These are phyloP conservation scores for Neoaliturus tenellus DNA, from an alignment of 2,888 invertebrate genomes.

Conservation along the genomic window DNA sequence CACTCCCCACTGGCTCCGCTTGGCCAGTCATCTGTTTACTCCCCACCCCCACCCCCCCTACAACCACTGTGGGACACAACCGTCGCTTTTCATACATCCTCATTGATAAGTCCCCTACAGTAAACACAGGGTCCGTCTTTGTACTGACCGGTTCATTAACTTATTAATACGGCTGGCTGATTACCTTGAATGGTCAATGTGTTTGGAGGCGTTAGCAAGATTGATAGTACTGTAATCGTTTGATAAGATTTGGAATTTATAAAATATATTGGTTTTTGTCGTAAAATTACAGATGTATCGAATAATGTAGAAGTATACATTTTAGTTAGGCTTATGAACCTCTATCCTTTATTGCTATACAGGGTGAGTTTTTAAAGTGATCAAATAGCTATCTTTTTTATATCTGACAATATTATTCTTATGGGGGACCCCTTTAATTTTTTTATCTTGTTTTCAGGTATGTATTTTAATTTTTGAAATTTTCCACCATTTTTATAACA, in stretches of 20 bases:
- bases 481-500: too few species aligned
- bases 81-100: not conserved
- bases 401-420: too few species aligned
- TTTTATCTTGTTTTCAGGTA: too few species aligned
- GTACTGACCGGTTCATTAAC: not conserved
- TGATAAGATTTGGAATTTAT: not conserved
- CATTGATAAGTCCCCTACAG: not conserved
- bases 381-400: too few species aligned
- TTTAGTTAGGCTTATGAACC: too few species aligned
- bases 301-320: too few species aligned
- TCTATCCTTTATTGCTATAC: too few species aligned
- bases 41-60: not conserved
- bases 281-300: too few species aligned
- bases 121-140: not conserved
- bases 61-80: not conserved
- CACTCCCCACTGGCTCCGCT: not conserved
- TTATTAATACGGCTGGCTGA: not conserved
- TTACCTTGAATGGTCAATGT: not conserved
- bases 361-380: too few species aligned
- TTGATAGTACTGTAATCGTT: not conserved
- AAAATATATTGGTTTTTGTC: too few species aligned
- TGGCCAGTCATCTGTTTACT: slow-evolving; percentile 14
- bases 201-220: not conserved
- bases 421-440: too few species aligned
- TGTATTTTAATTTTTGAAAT: too few species aligned